A percentile compares a stretch with the other conserved stretches of the same genome.
Conservation (phyloP, 1,140 invertebrate species). For the Anthonomus grandis region DNA sequence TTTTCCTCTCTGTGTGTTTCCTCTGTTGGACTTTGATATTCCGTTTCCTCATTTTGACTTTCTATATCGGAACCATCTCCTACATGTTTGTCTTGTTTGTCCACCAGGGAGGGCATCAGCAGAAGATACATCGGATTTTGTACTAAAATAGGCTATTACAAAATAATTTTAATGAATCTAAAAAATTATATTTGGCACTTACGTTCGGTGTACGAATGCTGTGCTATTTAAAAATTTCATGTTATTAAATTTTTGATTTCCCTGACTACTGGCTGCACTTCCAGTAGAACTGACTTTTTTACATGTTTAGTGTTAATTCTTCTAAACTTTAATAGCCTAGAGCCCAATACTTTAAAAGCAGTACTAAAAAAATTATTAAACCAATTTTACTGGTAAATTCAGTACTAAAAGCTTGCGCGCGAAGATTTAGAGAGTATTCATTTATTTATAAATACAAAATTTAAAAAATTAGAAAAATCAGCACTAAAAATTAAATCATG, state of each 20-base stretch:
- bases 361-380: too few relatives aligned
- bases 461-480: too few relatives aligned
- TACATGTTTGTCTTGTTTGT: not conserved
- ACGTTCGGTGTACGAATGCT: not conserved
- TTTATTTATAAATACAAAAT: too few relatives aligned
- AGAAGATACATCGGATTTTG: constrained; percentile 1
- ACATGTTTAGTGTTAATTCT: too few relatives aligned
- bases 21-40: not conserved
- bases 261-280: constrained; percentile 3
- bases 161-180: not conserved
- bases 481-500: too few relatives aligned
- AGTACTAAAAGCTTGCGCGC: too few relatives aligned
- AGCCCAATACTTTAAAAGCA: too few relatives aligned
- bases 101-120: not conserved
- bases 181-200: not conserved
- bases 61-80: constrained; percentile 3
- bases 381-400: too few relatives aligned
- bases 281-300: not conserved
- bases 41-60: constrained; percentile 1
- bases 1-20: not conserved
- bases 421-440: too few relatives aligned
- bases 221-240: constrained; percentile 1
- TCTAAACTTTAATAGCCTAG: too few relatives aligned
- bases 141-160: not conserved
- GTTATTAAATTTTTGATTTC: not conserved